These are phyloP conservation scores for Carcina quercana DNA, from an alignment of 2,888 invertebrate species.

Conservation along the genomic window DNA sequence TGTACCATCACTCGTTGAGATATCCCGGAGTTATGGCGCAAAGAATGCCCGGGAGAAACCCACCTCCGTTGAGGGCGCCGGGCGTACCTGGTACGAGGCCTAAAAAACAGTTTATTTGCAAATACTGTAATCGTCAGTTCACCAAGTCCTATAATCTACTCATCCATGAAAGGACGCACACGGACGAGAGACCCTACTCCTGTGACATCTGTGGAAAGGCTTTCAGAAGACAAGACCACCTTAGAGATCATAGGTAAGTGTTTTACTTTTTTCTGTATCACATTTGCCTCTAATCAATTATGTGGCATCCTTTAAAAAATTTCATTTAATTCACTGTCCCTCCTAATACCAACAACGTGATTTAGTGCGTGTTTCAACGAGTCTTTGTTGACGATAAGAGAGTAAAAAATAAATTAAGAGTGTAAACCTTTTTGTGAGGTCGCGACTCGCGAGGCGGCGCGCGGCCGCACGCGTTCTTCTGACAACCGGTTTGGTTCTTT, in stretches of 20 bases:
- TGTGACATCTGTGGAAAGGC: slow-evolving; percentile 98
- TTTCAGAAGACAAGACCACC: slow-evolving; percentile 95
- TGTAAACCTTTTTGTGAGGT: slow-evolving; percentile 72
- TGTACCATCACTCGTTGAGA: slow-evolving; percentile 76
- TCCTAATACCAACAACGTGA: slow-evolving; percentile 56
- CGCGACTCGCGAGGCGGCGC: slow-evolving; percentile 48
- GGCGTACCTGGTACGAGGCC: slow-evolving; percentile 76
- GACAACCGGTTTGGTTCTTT: slow-evolving; percentile 66
- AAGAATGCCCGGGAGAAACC: slow-evolving; percentile 65
- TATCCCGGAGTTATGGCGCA: slow-evolving; percentile 68
- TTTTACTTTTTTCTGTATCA: slow-evolving; percentile 1
- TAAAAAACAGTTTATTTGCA: slow-evolving; percentile 95
- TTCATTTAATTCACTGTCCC: slow-evolving; percentile 47
- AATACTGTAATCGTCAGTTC: slow-evolving; percentile 97
- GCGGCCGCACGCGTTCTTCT: slow-evolving; percentile 57
- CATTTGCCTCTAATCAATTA: neutral
- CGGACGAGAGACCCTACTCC: slow-evolving; percentile 96
- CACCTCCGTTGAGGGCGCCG: slow-evolving; percentile 72
- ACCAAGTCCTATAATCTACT: slow-evolving; percentile 98
- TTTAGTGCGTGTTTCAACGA: slow-evolving; percentile 55
- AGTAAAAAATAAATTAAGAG: slow-evolving; percentile 57
- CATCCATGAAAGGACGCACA: slow-evolving; percentile 98
- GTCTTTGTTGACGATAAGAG: slow-evolving; percentile 62
- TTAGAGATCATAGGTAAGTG: slow-evolving; percentile 89
- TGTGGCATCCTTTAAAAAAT: slow-evolving; percentile 10